Evolutionary conservation across 1,140 invertebrate genomes (phyloP), one percentile per base, ranked within the genome.

Genomic region (Odontomachus brunneus): DNA sequence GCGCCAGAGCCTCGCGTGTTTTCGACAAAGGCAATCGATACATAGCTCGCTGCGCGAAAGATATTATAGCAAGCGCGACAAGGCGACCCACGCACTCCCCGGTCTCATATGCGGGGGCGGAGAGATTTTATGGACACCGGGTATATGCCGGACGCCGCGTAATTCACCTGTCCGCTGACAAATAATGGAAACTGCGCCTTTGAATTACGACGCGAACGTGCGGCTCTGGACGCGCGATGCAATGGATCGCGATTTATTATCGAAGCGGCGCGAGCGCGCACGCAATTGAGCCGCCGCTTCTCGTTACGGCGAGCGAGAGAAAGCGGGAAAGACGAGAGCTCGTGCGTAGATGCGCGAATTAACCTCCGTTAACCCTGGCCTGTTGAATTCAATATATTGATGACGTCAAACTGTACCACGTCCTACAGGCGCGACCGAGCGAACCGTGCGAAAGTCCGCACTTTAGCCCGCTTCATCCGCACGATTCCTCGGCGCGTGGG

Each of bases 281-380:
- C 69, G 49, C 71, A 62, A 69, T 83, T 69, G 62, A 65, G 59
- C 76, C 75, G 65, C 83, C 76, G 80, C n/a, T n/a, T n/a, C 29
- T 66, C 76, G 78, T 71, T 71, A 53, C 73, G 71, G 55, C 22
- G 62, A 74, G 65, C 75, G 66, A 81, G 76, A 82, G 63, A 86
- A 82, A 82, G 65, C 33, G 60, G 75, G 9, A 81, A 66, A 69
- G 55, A 84, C 53, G 83, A 82, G 83, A 86, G 84, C 82, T 90
- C 84, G 84, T 89, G 88, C 89, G 89, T 90, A 89, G 84, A 92
- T 90, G 87, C 71, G 88, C 84, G 80, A 92, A 84, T 92, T 92
- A 92, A 92, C 91, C 91, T 91, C 90, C 65, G 90, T 92, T 92
- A 92, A 91, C 91, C 90, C 63, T 76, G 55, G 19, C 84, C 81